phyloP scores from a whole-genome alignment of 2,888 invertebrate species.

The Leptinotarsa tumamoca region DNA sequence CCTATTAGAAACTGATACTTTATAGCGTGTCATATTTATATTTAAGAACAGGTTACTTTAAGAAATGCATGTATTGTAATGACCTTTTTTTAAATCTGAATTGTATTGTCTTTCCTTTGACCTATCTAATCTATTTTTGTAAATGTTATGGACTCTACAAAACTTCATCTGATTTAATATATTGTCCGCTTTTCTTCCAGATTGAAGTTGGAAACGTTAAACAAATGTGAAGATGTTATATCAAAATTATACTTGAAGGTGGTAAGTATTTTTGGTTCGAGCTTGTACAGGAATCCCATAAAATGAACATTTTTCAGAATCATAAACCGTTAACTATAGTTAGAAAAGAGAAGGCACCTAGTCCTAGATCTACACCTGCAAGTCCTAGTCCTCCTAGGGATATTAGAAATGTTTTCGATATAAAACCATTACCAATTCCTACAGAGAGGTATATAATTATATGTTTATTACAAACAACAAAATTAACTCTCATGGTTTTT shows the following conservation, averaged over 20 bases:
- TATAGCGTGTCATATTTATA: no score
- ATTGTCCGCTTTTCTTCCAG: conserved; percentile 61
- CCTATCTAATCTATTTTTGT: no score
- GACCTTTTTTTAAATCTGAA: no score
- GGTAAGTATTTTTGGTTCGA: conserved; percentile 64
- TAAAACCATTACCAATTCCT: conserved; percentile 66
- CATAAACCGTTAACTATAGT: conserved; percentile 35
- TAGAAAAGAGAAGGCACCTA: conserved; percentile 20
- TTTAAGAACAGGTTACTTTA: no score
- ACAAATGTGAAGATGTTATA: conserved; percentile 78
- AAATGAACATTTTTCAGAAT: conserved; percentile 37
- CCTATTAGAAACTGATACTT: no score
- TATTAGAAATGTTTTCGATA: conserved; percentile 53
- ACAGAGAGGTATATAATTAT: conserved; percentile 55
- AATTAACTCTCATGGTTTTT: conserved; percentile 18
- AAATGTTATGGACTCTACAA: no score
- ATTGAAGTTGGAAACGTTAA: conserved; percentile 76
- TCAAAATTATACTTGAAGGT: conserved; percentile 76
- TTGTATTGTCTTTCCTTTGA: no score
- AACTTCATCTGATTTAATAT: no score
- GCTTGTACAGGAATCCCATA: conserved; percentile 7
- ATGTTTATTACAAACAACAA: background rate
- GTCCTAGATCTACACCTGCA: conserved; percentile 61
- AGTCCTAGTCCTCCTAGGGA: conserved; percentile 66
- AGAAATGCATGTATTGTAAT: no score